Percentiles rank a stretch among this genome's conserved stretches.
phyloP scores from a whole-genome alignment of 2,797 vertebrate genomes.

The Telmatherina bonti region DNA sequence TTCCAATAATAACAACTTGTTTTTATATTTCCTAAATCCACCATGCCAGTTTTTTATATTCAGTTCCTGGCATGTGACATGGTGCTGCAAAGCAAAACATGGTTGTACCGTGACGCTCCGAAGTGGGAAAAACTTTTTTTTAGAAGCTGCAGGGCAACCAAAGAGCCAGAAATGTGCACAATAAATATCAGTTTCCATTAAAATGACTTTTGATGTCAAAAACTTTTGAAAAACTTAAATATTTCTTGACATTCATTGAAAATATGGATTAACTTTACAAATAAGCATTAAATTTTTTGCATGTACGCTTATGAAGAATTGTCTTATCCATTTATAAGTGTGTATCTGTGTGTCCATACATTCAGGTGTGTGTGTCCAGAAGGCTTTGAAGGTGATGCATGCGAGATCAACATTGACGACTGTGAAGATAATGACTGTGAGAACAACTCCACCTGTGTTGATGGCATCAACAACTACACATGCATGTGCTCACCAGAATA shows the following conservation, averaged over 20 bases:
- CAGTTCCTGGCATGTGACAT: too few relatives aligned
- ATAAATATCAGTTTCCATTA: neutral
- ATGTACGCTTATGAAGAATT: neutral
- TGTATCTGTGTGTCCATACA: conserved; percentile 18
- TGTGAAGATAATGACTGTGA: conserved; percentile 99
- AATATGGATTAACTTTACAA: neutral
- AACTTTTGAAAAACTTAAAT: too few relatives aligned
- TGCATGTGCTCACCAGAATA: conserved; percentile 97
- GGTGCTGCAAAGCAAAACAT: too few relatives aligned
- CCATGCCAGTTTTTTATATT: too few relatives aligned
- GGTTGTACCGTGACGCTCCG: too few relatives aligned
- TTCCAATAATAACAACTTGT: too few relatives aligned
- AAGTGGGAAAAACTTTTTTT: too few relatives aligned
- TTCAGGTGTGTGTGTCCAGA: conserved; percentile 94
- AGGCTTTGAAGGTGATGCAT: conserved; percentile 95
- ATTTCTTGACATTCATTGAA: too few relatives aligned
- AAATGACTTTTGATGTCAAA: too few relatives aligned
- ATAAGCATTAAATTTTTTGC: neutral
- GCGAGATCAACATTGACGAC: conserved; percentile 95
- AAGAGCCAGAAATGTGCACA: too few relatives aligned
- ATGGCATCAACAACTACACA: conserved; percentile 98
- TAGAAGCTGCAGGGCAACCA: too few relatives aligned
- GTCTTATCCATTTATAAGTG: neutral
- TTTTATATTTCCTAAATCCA: too few relatives aligned
- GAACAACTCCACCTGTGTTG: conserved; percentile 97